Conservation (phyloP, 2,113 vertebrate species). For the Patagioenas fasciata region DNA sequence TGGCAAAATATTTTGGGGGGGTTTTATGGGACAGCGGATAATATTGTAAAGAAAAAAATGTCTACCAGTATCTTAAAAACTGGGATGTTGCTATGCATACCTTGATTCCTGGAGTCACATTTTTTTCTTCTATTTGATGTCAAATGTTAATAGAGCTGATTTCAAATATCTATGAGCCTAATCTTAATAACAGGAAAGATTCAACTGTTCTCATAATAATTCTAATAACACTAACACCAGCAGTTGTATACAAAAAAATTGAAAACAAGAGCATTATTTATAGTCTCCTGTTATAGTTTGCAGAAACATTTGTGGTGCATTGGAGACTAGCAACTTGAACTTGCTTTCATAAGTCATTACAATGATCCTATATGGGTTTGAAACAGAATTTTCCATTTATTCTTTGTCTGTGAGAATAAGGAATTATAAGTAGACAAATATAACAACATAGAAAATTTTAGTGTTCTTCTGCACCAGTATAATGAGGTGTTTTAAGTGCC, state of each 20-base stretch:
- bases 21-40: fast-evolving
- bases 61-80: not conserved
- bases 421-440: not conserved
- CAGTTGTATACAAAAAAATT: not conserved
- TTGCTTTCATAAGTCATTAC: not conserved
- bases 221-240: not conserved
- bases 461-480: not conserved
- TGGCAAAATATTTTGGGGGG: not conserved
- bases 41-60: not conserved
- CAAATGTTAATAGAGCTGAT: not conserved
- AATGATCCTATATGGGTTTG: not conserved
- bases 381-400: not conserved
- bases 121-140: not conserved
- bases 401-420: not conserved
- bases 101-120: not conserved
- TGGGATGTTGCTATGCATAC: not conserved
- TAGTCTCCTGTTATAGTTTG: not conserved
- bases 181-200: not conserved
- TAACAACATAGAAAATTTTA: not conserved
- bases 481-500: not conserved
- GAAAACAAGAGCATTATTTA: not conserved
- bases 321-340: not conserved
- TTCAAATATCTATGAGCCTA: not conserved
- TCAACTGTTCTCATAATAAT: not conserved
- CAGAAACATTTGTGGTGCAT: not conserved